phyloP scores from a whole-genome alignment of 2,113 vertebrate genomes.

The Psophia crepitans region DNA sequence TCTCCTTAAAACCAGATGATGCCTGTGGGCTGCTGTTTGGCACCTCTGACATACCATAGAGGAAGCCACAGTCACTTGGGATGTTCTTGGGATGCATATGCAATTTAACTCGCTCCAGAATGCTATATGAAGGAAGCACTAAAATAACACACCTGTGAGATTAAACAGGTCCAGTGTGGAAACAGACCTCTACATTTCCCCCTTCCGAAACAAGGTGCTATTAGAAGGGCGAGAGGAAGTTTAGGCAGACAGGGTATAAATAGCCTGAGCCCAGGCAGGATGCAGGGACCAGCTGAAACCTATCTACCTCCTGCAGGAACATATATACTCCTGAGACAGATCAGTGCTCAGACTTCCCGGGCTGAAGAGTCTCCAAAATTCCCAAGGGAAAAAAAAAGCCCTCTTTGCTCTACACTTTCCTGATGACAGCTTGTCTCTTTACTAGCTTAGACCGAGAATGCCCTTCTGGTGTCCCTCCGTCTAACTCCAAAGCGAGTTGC shows the following conservation, averaged over 20 bases:
- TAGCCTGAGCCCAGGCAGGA: neutral
- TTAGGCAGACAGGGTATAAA: neutral
- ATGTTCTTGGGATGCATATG: neutral
- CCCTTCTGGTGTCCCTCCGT: neutral
- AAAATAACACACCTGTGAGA: slow-evolving; percentile 28
- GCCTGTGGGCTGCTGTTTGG: neutral
- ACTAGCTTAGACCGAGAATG: neutral
- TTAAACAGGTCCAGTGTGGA: neutral
- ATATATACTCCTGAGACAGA: neutral
- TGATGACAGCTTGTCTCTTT: neutral
- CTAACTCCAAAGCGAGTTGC: neutral
- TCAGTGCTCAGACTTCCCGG: neutral
- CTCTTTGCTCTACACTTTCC: neutral
- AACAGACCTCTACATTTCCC: neutral
- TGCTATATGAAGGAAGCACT: neutral
- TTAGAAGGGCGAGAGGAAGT: slow-evolving; percentile 6
- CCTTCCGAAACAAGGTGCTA: neutral
- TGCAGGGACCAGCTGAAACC: neutral
- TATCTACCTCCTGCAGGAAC: neutral
- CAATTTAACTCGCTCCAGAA: neutral
- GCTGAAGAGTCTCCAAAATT: neutral
- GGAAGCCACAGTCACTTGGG: neutral
- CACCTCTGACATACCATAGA: neutral
- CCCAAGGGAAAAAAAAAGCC: neutral
- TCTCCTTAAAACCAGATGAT: neutral